These are phyloP conservation scores for Clanis bilineata DNA, from an alignment of 2,888 invertebrate genomes.

Conservation along the genomic window DNA sequence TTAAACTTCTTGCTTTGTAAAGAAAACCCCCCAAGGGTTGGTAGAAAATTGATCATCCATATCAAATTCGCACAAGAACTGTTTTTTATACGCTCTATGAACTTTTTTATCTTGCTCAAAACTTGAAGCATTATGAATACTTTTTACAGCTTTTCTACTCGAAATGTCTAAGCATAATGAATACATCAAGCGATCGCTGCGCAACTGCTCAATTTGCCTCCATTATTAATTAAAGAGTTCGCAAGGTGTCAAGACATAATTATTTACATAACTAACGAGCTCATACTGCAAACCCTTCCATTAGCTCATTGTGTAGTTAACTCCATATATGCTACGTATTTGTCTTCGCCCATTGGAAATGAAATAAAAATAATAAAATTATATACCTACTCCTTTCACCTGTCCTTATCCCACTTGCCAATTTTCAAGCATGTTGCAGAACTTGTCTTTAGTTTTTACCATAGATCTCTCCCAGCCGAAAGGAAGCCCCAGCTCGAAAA, in stretches of 20 bases:
- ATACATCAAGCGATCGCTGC: not conserved
- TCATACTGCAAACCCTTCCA: slow-evolving; percentile 25
- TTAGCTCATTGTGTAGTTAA: not conserved
- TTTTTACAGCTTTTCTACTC: not conserved
- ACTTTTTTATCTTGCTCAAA: not conserved
- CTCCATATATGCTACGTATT: not conserved
- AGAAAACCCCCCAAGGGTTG: slow-evolving; percentile 37
- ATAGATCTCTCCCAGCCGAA: no score
- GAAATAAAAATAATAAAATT: not conserved
- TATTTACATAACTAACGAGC: slow-evolving; percentile 3
- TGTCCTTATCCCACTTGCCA: no score
- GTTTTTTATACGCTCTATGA: slow-evolving; percentile 22
- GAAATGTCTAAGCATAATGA: not conserved
- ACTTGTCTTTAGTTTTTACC: no score
- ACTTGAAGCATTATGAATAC: not conserved
- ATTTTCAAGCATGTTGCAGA: no score
- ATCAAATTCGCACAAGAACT: slow-evolving; percentile 36
- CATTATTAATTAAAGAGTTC: not conserved
- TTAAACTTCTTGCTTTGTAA: slow-evolving; percentile 27
- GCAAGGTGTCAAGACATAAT: slow-evolving; percentile 7
- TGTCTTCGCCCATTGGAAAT: not conserved
- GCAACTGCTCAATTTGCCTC: not conserved
- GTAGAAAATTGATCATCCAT: slow-evolving; percentile 37
- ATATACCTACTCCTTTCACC: no score
- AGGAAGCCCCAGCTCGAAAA: no score